phyloP scores from a whole-genome alignment of 2,797 vertebrate genomes.

The Triplophysa bombifrons region DNA sequence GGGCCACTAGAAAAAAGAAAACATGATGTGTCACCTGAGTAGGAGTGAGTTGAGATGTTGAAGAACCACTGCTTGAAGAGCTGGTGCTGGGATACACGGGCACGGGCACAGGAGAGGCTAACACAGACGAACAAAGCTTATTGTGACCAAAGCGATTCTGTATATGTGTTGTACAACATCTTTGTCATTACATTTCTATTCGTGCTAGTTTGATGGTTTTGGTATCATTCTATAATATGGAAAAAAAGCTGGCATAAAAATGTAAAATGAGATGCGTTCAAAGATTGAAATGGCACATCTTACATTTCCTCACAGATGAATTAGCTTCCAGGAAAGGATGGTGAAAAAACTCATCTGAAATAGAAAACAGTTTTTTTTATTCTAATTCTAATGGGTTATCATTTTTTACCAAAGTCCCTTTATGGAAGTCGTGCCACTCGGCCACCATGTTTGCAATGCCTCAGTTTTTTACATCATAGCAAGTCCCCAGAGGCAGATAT shows the following conservation, averaged over 20 bases:
- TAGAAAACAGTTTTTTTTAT: background rate
- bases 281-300: constrained; percentile 56
- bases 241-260: background rate
- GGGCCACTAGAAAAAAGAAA: background rate
- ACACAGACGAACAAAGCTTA: constrained; percentile 37
- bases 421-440: too few relatives aligned
- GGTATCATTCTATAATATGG: background rate
- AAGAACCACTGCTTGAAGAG: constrained; percentile 89
- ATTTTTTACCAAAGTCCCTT: background rate
- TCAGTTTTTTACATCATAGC: too few relatives aligned
- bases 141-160: background rate
- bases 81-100: constrained; percentile 84
- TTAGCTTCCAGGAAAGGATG: constrained; percentile 90
- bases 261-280: background rate
- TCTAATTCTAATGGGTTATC: background rate
- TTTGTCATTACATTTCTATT: too few relatives aligned
- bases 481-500: too few relatives aligned
- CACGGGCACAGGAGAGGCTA: constrained; percentile 84
- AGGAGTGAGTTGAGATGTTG: constrained; percentile 87
- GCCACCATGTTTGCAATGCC: too few relatives aligned
- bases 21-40: constrained; percentile 72
- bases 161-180: too few relatives aligned
- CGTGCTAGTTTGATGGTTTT: background rate
- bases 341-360: constrained; percentile 91
- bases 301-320: constrained; percentile 89